Evolutionary conservation across 2,888 invertebrate genomes (phyloP).

Genomic region (Caradrina clavipalpis): DNA sequence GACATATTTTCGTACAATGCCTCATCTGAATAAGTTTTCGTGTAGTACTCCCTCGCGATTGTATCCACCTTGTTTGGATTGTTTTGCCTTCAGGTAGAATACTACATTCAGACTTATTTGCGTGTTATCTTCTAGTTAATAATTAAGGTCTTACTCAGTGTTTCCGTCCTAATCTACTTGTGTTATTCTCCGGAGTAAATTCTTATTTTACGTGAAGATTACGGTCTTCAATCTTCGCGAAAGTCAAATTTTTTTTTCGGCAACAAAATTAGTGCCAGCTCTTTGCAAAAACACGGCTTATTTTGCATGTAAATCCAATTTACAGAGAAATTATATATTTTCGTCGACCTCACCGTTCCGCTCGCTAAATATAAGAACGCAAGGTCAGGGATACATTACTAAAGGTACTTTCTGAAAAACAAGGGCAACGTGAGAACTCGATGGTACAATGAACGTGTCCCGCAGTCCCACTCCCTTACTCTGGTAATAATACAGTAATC

Average conservation of each 20-base stretch:
- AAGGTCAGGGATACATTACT: slow-evolving; percentile 71
- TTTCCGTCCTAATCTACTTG: slow-evolving; percentile 18
- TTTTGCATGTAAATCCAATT: slow-evolving; percentile 36
- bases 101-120: slow-evolving; percentile 58
- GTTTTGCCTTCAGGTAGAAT: slow-evolving; percentile 71
- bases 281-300: slow-evolving; percentile 18
- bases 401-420: slow-evolving; percentile 69
- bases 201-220: slow-evolving; percentile 20
- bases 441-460: slow-evolving; percentile 69
- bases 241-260: slow-evolving; percentile 12
- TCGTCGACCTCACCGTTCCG: slow-evolving; percentile 44
- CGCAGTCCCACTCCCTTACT: slow-evolving; percentile 63
- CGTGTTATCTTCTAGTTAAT: slow-evolving; percentile 35
- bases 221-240: slow-evolving; percentile 16
- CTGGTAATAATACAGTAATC: slow-evolving; percentile 81
- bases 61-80: slow-evolving; percentile 66
- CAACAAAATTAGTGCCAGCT: slow-evolving; percentile 1
- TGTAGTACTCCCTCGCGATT: slow-evolving; percentile 68
- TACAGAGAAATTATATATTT: slow-evolving; percentile 36
- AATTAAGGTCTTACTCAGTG: slow-evolving; percentile 13
- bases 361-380: slow-evolving; percentile 64
- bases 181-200: slow-evolving; percentile 11
- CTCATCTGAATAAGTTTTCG: slow-evolving; percentile 68
- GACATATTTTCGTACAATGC: slow-evolving; percentile 82
- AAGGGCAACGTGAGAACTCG: slow-evolving; percentile 70